A percentile compares a stretch with the other conserved stretches of the same genome.
Conservation (phyloP, 1,140 invertebrate species). For the Ruditapes philippinarum region DNA sequence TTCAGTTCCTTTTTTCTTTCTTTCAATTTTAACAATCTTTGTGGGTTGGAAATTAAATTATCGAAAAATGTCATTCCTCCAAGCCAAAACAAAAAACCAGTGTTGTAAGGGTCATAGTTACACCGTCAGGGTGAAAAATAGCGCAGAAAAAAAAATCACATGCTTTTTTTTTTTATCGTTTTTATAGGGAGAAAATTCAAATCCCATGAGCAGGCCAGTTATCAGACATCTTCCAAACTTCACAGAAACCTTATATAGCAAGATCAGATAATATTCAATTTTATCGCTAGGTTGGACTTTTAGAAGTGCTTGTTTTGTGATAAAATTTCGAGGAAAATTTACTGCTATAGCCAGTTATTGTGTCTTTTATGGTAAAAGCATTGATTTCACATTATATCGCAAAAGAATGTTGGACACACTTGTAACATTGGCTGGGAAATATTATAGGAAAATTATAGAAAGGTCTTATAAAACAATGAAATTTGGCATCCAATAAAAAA, state of each 20-base stretch:
- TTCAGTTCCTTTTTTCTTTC: too few species aligned
- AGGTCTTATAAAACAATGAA: neutral
- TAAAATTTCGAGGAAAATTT: constrained; percentile 24
- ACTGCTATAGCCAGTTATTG: constrained; percentile 12
- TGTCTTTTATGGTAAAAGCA: constrained; percentile 54
- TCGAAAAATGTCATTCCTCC: too few species aligned
- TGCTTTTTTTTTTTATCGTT: constrained; percentile 12
- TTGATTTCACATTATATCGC: constrained; percentile 53
- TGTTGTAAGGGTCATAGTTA: too few species aligned
- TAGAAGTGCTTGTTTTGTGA: constrained; percentile 33
- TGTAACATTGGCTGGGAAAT: constrained; percentile 20
- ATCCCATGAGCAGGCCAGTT: neutral
- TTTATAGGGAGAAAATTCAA: neutral
- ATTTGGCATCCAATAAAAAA: neutral
- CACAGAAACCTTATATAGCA: constrained; percentile 9
- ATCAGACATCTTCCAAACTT: constrained; percentile 18
- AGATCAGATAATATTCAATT: constrained; percentile 50
- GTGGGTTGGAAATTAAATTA: too few species aligned
- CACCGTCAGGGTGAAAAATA: too few species aligned
- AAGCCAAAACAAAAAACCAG: too few species aligned
- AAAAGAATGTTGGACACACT: constrained; percentile 51
- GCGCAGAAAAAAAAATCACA: too few species aligned
- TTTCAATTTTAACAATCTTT: too few species aligned
- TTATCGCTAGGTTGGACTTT: constrained; percentile 11
- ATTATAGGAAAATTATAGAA: constrained; percentile 9